phyloP scores from a whole-genome alignment of 2,797 vertebrate genomes.

The Rachycentron canadum region DNA sequence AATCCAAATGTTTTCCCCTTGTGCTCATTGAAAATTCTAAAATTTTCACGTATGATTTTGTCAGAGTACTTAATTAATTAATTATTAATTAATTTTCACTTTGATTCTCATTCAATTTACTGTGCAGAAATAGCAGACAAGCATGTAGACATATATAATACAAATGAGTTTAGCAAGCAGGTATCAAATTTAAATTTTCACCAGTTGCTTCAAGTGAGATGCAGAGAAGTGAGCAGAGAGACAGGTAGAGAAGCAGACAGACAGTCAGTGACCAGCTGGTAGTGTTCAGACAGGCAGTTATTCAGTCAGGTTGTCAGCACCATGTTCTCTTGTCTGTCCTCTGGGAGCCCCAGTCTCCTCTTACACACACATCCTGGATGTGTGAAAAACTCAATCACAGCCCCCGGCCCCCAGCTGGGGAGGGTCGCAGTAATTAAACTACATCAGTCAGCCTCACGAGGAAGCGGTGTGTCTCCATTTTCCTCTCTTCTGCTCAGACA shows the following conservation, averaged over 20 bases:
- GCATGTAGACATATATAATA: neutral
- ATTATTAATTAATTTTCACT: too few relatives aligned
- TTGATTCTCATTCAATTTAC: neutral
- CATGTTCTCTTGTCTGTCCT: slow-evolving; percentile 65
- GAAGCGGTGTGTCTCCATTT: slow-evolving; percentile 29
- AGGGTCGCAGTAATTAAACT: slow-evolving; percentile 77
- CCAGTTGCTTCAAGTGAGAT: slow-evolving; percentile 3
- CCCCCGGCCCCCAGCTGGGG: slow-evolving; percentile 66
- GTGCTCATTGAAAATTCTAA: too few relatives aligned
- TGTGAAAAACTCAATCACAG: slow-evolving; percentile 82
- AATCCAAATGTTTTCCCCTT: too few relatives aligned
- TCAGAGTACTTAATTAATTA: too few relatives aligned
- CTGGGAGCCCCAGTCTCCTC: slow-evolving; percentile 58
- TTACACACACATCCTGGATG: slow-evolving; percentile 45
- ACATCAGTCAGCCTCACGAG: slow-evolving; percentile 55
- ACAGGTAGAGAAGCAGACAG: slow-evolving; percentile 17
- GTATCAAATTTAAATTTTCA: slow-evolving; percentile 28
- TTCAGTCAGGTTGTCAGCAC: slow-evolving; percentile 64
- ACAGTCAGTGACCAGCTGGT: neutral
- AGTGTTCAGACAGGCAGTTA: slow-evolving; percentile 4
- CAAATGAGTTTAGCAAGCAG: neutral
- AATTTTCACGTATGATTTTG: too few relatives aligned
- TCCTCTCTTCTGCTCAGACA: neutral
- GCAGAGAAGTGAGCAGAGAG: slow-evolving; percentile 19
- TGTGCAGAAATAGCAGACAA: neutral